Evolutionary conservation across 2,888 invertebrate genomes (phyloP).

Genomic region (Diplazon laetatorius): DNA sequence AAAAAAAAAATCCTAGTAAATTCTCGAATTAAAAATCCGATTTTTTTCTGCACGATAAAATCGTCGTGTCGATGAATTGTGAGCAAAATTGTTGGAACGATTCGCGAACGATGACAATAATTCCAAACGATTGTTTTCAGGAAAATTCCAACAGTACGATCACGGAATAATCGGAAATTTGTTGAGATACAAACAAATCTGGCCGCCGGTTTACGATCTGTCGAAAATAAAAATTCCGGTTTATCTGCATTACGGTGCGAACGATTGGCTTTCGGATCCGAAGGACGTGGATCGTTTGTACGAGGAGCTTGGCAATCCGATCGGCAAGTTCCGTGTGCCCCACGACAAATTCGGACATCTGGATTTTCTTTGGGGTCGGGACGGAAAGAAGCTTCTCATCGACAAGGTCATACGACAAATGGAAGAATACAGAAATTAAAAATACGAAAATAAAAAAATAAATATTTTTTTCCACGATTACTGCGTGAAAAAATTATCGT

Average conservation of each 20-base stretch:
- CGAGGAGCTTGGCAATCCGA: conserved; percentile 83
- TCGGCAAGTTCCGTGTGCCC: conserved; percentile 79
- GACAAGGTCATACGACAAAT: conserved; percentile 55
- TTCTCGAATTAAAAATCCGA: no score
- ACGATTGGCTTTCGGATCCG: conserved; percentile 86
- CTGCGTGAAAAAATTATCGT: no score
- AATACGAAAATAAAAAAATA: background rate
- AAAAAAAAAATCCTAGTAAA: no score
- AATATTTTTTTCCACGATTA: background rate
- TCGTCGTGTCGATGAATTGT: no score
- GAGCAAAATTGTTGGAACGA: no score
- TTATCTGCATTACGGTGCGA: conserved; percentile 86
- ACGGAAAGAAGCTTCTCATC: conserved; percentile 62
- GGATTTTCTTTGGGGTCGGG: conserved; percentile 67
- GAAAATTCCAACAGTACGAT: conserved; percentile 83
- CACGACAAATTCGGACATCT: conserved; percentile 67
- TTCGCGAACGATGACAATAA: no score
- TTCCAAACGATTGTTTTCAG: conserved; percentile 66
- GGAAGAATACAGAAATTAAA: conserved; percentile 42
- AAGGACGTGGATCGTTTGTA: conserved; percentile 84
- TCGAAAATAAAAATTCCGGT: conserved; percentile 85
- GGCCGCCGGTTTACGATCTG: conserved; percentile 86
- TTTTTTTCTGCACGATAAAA: no score
- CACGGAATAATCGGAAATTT: conserved; percentile 84
- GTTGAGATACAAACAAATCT: conserved; percentile 83